These are phyloP conservation scores for Propithecus perrieri DNA, from an alignment of 2,797 vertebrate species.

Conservation along the genomic window DNA sequence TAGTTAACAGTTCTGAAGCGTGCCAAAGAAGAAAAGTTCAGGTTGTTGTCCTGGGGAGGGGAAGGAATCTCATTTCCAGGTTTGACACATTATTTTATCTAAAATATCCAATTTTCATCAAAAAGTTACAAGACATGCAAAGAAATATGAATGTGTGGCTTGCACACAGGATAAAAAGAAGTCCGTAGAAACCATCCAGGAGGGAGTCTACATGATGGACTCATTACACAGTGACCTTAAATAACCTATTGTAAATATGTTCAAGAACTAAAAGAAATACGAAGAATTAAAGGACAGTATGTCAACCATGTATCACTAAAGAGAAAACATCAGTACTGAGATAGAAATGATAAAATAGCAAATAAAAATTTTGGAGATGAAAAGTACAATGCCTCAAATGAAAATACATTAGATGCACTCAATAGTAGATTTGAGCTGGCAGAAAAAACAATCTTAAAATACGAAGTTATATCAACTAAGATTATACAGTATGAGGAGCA, in stretches of 20 bases:
- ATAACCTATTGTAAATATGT: background rate
- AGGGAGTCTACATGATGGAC: background rate
- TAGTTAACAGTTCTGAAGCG: background rate
- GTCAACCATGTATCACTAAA: background rate
- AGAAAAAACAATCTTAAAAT: background rate
- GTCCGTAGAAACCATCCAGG: background rate
- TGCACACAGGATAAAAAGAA: background rate
- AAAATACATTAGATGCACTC: background rate
- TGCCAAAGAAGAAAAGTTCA: background rate
- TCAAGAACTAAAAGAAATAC: background rate
- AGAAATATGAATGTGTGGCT: background rate
- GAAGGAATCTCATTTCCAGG: background rate
- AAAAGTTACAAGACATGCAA: background rate
- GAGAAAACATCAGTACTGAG: background rate
- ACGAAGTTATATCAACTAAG: background rate
- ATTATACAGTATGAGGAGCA: background rate
- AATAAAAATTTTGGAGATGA: background rate
- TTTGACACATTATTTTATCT: background rate
- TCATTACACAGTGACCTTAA: background rate
- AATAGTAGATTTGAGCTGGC: background rate
- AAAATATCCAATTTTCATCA: background rate
- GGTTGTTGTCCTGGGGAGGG: background rate
- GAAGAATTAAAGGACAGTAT: constrained; percentile 15
- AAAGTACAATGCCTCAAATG: background rate
- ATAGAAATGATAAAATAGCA: constrained; percentile 13